A percentile compares a stretch with the other conserved stretches of the same genome.
phyloP scores from a whole-genome alignment of 2,888 invertebrate genomes.

The Drosophila kambysellisi region DNA sequence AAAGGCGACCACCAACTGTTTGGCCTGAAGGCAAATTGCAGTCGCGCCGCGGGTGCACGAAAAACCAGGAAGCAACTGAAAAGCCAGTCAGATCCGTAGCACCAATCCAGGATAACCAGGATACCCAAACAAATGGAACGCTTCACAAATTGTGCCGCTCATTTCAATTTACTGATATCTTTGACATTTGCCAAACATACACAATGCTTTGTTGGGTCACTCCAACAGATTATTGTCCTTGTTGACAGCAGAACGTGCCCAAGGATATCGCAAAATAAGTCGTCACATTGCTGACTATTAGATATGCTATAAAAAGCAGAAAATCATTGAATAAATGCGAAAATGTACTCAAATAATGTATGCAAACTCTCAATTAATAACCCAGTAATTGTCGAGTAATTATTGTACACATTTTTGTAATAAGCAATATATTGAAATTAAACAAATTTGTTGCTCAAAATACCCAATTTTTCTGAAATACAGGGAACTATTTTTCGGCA shows the following conservation, averaged over 20 bases:
- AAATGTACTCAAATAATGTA: background rate
- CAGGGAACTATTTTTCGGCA: constrained; percentile 34
- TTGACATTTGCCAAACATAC: constrained; percentile 41
- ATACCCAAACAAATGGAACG: constrained; percentile 38
- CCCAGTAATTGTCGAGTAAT: background rate
- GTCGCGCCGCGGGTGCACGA: constrained; percentile 61
- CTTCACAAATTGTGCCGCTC: constrained; percentile 56
- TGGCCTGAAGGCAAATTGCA: constrained; percentile 69
- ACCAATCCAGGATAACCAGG: constrained; percentile 34
- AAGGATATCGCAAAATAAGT: background rate
- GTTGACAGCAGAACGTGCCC: constrained; percentile 29
- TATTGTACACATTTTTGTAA: background rate
- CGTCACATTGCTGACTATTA: background rate
- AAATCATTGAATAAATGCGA: too few relatives aligned
- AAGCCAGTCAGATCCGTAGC: constrained; percentile 47
- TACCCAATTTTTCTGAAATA: background rate
- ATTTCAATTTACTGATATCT: constrained; percentile 49
- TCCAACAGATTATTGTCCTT: constrained; percentile 16
- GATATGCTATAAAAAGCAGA: background rate
- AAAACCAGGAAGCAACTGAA: constrained; percentile 48
- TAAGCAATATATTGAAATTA: rapidly evolving
- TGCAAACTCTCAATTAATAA: background rate
- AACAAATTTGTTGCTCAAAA: background rate
- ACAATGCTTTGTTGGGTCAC: constrained; percentile 9
- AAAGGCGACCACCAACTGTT: constrained; percentile 70